Evolutionary conservation across 2,797 vertebrate genomes (phyloP).

Genomic region (Neosilurus mollespiculum): DNA sequence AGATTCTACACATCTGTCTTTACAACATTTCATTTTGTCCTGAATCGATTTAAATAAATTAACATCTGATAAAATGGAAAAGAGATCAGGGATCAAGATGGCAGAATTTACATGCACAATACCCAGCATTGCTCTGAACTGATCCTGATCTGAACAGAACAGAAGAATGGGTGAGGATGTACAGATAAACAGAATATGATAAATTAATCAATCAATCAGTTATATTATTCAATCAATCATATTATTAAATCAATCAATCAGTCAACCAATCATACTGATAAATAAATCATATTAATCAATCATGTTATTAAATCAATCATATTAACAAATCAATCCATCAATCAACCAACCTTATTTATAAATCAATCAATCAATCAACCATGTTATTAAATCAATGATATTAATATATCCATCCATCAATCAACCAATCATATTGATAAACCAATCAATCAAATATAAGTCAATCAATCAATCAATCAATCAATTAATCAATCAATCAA

Average conservation of each 20-base stretch:
- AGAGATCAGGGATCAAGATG: background rate
- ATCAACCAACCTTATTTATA: too few relatives aligned
- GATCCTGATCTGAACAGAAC: background rate
- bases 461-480: too few relatives aligned
- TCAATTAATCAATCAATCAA: background rate
- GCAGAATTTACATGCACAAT: background rate
- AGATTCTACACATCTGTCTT: background rate
- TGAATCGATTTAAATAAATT: conserved; percentile 17
- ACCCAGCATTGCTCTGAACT: conserved; percentile 10
- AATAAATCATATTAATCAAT: background rate
- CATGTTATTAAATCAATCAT: background rate
- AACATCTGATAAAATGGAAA: background rate
- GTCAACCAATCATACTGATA: background rate
- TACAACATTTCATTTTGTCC: conserved; percentile 1
- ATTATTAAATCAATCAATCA: background rate
- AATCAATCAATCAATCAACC: too few relatives aligned
- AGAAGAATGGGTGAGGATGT: background rate
- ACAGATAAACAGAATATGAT: background rate
- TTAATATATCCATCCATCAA: too few relatives aligned
- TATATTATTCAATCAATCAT: too few relatives aligned
- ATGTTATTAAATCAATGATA: too few relatives aligned
- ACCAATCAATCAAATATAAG: too few relatives aligned
- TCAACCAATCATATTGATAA: too few relatives aligned
- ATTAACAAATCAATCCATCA: too few relatives aligned
- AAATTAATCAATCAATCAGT: background rate